Conservation (phyloP, 1,140 invertebrate species). For the Oreohelix idahoensis region DNA sequence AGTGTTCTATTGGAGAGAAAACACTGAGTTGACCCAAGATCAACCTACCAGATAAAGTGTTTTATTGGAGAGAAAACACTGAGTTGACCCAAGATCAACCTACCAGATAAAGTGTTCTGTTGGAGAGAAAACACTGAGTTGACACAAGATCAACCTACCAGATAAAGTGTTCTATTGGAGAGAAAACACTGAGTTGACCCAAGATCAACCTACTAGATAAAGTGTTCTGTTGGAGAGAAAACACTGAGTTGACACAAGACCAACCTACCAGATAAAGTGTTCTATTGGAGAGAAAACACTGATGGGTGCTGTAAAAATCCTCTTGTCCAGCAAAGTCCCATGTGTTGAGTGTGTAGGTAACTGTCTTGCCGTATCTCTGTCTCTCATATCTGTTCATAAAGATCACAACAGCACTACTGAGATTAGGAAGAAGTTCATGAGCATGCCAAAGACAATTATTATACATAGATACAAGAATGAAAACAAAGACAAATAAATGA, state of each 20-base stretch:
- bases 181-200: constrained; percentile 76
- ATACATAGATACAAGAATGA: too few species aligned
- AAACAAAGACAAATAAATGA: too few species aligned
- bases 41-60: too few species aligned
- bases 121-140: too few species aligned
- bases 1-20: too few species aligned
- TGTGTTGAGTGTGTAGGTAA: constrained; percentile 90
- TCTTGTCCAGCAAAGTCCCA: constrained; percentile 97
- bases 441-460: too few species aligned
- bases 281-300: constrained; percentile 96
- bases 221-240: constrained; percentile 70
- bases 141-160: constrained; percentile 88
- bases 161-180: constrained; percentile 93
- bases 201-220: constrained; percentile 90
- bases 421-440: too few species aligned
- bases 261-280: constrained; percentile 94
- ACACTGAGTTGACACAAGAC: constrained; percentile 69
- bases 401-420: not conserved
- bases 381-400: constrained; percentile 51
- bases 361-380: constrained; percentile 46
- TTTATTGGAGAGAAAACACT: too few species aligned
- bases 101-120: constrained; percentile 95
- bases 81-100: constrained; percentile 83
- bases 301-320: constrained; percentile 91
- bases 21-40: too few species aligned